phyloP scores from a whole-genome alignment of 1,140 invertebrate genomes.

The Apis mellifera region DNA sequence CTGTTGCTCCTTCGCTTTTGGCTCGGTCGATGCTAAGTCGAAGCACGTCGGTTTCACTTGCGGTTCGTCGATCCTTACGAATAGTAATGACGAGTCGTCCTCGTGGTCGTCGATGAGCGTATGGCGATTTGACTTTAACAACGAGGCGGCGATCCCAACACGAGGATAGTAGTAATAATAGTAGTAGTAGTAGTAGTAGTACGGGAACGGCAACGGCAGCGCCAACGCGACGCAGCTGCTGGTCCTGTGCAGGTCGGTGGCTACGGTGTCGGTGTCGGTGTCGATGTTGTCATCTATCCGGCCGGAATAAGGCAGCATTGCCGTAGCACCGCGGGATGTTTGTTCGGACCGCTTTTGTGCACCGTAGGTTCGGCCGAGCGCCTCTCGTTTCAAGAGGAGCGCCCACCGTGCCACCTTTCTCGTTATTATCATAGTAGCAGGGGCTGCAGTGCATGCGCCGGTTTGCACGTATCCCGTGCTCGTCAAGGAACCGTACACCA shows the following conservation, averaged over 20 bases:
- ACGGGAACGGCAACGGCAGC: conserved; percentile 39
- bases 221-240: conserved; percentile 40
- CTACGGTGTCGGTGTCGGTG: conserved; percentile 41
- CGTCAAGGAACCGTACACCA: conserved; percentile 63
- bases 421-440: conserved; percentile 67
- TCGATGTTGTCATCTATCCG: conserved; percentile 48
- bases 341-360: conserved; percentile 50
- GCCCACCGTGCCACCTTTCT: conserved; percentile 60
- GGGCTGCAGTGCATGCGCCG: conserved; percentile 58
- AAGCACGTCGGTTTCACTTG: neutral
- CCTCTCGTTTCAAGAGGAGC: conserved; percentile 57
- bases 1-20: conserved; percentile 32
- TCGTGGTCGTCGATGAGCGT: conserved; percentile 46
- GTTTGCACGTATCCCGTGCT: conserved; percentile 60
- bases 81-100: neutral
- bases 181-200: conserved; percentile 31
- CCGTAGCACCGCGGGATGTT: conserved; percentile 29
- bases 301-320: conserved; percentile 53
- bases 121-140: conserved; percentile 28
- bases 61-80: conserved; percentile 5
- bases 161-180: conserved; percentile 36
- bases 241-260: conserved; percentile 49
- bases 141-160: conserved; percentile 15
- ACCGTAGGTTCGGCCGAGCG: conserved; percentile 54
- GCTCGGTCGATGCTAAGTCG: neutral